A percentile compares a stretch with the other conserved stretches of the same genome.
Evolutionary conservation across 2,888 invertebrate genomes (phyloP).

Genomic region (Noctua janthina): DNA sequence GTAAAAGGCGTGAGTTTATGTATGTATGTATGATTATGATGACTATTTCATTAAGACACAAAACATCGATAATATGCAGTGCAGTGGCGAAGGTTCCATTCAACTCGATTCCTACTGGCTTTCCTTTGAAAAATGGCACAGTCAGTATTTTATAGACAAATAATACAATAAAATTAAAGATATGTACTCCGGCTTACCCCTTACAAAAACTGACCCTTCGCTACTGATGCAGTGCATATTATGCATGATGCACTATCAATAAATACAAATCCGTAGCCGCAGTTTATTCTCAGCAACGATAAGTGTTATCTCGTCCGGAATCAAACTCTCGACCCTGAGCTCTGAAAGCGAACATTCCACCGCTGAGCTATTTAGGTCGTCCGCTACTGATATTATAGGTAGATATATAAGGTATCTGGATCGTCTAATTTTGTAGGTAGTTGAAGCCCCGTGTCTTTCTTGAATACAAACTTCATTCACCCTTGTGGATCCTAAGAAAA

Average conservation of each 20-base stretch:
- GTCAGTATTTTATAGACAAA: too few species aligned
- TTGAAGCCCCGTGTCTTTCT: too few species aligned
- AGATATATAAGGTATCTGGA: not conserved
- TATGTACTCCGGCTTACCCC: too few species aligned
- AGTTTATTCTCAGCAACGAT: slow-evolving; percentile 20
- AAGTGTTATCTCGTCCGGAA: slow-evolving; percentile 44
- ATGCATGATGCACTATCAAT: slow-evolving; percentile 3
- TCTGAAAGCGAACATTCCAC: slow-evolving; percentile 39
- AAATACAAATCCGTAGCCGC: not conserved
- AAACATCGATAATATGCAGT: not conserved
- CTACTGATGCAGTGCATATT: not conserved
- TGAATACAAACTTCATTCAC: not conserved
- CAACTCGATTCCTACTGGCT: too few species aligned
- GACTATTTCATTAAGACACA: not conserved
- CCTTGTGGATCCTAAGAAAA: not conserved
- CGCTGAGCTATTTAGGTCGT: slow-evolving; percentile 36
- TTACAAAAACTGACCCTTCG: too few species aligned
- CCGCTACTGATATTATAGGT: slow-evolving; percentile 1
- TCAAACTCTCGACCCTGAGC: slow-evolving; percentile 45
- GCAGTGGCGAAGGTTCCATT: too few species aligned
- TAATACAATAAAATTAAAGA: too few species aligned
- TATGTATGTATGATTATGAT: not conserved
- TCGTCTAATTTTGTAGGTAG: not conserved
- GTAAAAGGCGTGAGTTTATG: too few species aligned
- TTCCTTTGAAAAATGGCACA: too few species aligned